Base-by-base conservation (phyloP, 2,888 invertebrate genomes). In the Athalia rosae region DNA sequence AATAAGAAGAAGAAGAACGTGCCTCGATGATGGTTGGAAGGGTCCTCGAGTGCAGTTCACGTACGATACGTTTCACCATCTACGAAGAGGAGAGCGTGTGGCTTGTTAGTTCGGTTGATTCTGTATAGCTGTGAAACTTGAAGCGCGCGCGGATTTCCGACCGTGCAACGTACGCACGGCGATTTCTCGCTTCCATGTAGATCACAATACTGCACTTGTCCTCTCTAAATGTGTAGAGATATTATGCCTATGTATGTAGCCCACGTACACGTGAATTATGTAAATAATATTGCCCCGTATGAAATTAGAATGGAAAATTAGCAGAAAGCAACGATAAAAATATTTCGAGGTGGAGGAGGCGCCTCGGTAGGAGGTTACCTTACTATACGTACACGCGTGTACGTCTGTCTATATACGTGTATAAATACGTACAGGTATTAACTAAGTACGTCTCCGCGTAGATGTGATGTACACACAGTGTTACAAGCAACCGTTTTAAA, bases 241-340 rank as follows among this genome's bases (percentile, higher is more conserved):
- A n/a, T n/a, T n/a, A 58, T 11, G 43, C 9, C 43, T 62, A 62
- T 4, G 62, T 41, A 28, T 62, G 43, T n/a, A 4, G 58, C 58
- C 15, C n/a, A 61, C 8, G n/a, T 9, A 43, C 28, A 28, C 6
- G 41, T n/a, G 9, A n/a, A 11, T 41, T 53, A n/a, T 50, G 67
- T 41, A 67, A 53, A 50, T 67, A 53, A 67, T 48, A 41, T 67
- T 53, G 50, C 43, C 48, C 47, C 15, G 7, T 8, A 3, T 7
- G 50, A 13, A 8, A 53, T 58, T 58, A 71, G 45, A 56, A 56
- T 45, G 28, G 58, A 43, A 71, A 71, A 71, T 71, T 47, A 71
- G 41, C 56, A 43, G 56, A 58, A 71, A 71, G 56, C 43, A 43
- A 58, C 13, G 71, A 71, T 71, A 58, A 71, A 56, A 58, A 45